phyloP scores from a whole-genome alignment of 2,113 vertebrate species.

The Lepus timidus region DNA sequence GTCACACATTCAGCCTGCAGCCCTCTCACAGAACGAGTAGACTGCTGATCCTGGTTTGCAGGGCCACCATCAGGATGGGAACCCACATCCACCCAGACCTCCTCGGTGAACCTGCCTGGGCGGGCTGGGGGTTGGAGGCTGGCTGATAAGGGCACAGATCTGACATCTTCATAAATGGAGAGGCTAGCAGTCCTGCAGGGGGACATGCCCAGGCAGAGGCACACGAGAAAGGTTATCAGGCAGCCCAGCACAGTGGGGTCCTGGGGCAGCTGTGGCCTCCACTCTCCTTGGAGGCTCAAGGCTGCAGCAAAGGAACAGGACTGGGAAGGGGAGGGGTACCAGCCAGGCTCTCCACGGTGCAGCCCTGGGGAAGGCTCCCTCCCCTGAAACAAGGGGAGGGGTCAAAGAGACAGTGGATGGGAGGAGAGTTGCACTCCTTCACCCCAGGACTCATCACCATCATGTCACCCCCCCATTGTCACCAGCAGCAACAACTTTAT shows the following conservation, averaged over 20 bases:
- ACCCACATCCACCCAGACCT: neutral
- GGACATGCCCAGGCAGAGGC: neutral
- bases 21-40: neutral
- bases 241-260: neutral
- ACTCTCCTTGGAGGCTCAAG: neutral
- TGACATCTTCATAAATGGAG: neutral
- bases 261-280: neutral
- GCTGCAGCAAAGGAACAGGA: neutral
- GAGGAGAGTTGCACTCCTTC: accelerated
- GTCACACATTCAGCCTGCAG: neutral
- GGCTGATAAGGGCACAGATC: neutral
- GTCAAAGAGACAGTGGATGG: neutral
- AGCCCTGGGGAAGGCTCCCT: neutral
- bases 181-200: neutral
- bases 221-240: accelerated
- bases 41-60: neutral
- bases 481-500: neutral
- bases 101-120: neutral
- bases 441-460: neutral
- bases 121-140: neutral
- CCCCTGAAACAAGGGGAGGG: neutral
- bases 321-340: too few species aligned
- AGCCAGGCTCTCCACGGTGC: neutral
- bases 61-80: neutral
- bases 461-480: accelerated